A percentile compares a stretch with the other conserved stretches of the same genome.
phyloP scores from a whole-genome alignment of 2,888 invertebrate species.

The Volucella inanis region DNA sequence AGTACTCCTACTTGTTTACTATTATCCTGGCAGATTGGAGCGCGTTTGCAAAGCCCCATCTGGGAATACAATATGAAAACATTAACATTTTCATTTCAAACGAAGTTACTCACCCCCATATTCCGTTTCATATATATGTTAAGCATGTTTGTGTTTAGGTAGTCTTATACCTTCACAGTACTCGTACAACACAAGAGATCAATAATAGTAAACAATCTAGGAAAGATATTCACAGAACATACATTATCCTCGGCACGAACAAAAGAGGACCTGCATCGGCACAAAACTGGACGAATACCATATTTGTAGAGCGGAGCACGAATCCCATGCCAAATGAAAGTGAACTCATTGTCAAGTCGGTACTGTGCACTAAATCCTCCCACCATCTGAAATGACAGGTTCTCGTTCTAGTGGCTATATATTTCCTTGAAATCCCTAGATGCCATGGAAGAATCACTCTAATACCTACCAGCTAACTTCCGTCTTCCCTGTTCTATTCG shows the following conservation, averaged over 20 bases:
- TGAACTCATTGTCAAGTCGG: slow-evolving; percentile 5
- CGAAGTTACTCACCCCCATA: neutral
- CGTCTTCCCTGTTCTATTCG: slow-evolving; percentile 32
- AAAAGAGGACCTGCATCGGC: neutral
- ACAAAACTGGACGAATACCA: neutral
- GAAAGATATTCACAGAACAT: slow-evolving; percentile 46
- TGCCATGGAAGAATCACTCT: slow-evolving; percentile 40
- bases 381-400: slow-evolving; percentile 26
- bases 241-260: slow-evolving; percentile 35
- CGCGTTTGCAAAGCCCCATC: neutral
- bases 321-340: slow-evolving; percentile 21
- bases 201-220: slow-evolving; percentile 66
- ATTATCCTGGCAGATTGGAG: slow-evolving; percentile 45
- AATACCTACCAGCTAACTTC: slow-evolving; percentile 32
- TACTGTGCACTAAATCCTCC: neutral
- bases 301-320: too few relatives aligned
- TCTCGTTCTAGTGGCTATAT: neutral
- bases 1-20: neutral
- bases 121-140: too few relatives aligned
- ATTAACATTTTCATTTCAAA: slow-evolving; percentile 49
- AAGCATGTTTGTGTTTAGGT: neutral
- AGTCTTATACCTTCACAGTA: neutral
- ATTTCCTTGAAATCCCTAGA: slow-evolving; percentile 14
- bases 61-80: slow-evolving; percentile 32
- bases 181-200: slow-evolving; percentile 41